Percentiles rank a stretch among this genome's conserved stretches.
Conservation (phyloP, 2,797 vertebrate genomes). For the Pyrocephalus nanus region DNA sequence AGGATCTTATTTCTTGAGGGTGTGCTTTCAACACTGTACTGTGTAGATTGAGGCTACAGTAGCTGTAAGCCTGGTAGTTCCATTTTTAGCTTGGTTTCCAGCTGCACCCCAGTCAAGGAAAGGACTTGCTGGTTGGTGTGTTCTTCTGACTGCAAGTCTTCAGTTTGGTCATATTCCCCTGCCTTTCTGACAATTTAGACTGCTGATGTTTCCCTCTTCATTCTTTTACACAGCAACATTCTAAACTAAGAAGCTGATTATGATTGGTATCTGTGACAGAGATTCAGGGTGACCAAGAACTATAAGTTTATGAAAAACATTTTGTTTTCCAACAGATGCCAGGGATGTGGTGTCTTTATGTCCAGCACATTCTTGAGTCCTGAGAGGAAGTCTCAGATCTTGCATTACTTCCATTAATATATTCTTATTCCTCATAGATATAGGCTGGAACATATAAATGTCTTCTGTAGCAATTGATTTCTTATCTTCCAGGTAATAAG, state of each 20-base stretch:
- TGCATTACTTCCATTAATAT: not conserved
- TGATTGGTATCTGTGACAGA: not conserved
- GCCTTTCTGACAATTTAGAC: not conserved
- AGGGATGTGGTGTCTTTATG: fast-evolving
- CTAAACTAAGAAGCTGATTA: not conserved
- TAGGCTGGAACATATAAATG: not conserved
- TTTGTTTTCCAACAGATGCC: not conserved
- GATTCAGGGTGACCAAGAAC: not conserved
- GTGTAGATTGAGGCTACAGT: not conserved
- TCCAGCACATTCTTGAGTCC: not conserved
- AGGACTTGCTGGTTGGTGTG: not conserved
- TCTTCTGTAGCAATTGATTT: not conserved
- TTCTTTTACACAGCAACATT: not conserved
- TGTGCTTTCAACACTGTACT: not conserved
- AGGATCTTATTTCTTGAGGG: not conserved
- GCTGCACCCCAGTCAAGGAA: not conserved
- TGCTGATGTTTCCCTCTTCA: not conserved
- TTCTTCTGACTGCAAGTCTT: not conserved
- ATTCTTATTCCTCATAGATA: not conserved
- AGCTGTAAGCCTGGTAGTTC: not conserved
- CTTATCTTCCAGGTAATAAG: not conserved
- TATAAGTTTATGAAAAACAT: not conserved
- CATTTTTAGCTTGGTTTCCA: not conserved
- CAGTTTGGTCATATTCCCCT: not conserved
- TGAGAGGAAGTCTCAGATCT: not conserved